Evolutionary conservation across 2,888 invertebrate species (phyloP).

Genomic region (Chironomus tentans): DNA sequence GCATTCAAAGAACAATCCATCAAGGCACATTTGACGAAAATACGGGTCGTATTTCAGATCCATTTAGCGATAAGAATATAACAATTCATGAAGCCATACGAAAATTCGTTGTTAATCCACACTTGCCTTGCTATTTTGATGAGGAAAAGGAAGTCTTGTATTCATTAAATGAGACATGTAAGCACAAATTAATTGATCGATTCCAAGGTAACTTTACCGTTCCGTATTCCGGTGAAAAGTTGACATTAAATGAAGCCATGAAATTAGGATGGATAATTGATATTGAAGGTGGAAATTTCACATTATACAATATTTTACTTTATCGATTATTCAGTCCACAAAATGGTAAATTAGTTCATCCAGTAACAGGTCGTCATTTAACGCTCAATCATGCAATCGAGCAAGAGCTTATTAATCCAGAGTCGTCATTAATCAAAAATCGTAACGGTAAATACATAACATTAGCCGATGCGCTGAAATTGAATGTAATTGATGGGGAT

Average conservation of each 20-base stretch:
- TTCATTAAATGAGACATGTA: constrained; percentile 69
- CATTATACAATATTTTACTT: constrained; percentile 65
- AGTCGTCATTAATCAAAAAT: constrained; percentile 64
- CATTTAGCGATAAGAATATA: constrained; percentile 64
- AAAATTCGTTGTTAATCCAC: constrained; percentile 68
- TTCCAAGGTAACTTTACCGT: constrained; percentile 68
- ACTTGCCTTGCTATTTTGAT: constrained; percentile 72
- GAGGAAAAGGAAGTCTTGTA: constrained; percentile 61
- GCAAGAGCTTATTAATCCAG: constrained; percentile 67
- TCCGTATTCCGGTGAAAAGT: constrained; percentile 53
- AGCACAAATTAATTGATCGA: constrained; percentile 72
- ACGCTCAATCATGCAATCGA: constrained; percentile 63
- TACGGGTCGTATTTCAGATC: constrained; percentile 74
- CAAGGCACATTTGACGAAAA: constrained; percentile 76
- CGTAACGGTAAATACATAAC: constrained; percentile 61
- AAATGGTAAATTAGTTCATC: constrained; percentile 62
- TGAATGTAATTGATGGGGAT: constrained; percentile 52
- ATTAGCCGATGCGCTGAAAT: constrained; percentile 60
- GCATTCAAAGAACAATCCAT: constrained; percentile 74
- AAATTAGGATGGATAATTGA: constrained; percentile 71
- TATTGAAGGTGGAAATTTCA: constrained; percentile 73
- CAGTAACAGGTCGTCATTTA: constrained; percentile 63
- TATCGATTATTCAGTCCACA: constrained; percentile 67
- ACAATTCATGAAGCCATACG: constrained; percentile 77
- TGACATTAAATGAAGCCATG: constrained; percentile 65